Evolutionary conservation across 2,113 vertebrate genomes (phyloP).

Genomic region (Ascaphus truei): DNA sequence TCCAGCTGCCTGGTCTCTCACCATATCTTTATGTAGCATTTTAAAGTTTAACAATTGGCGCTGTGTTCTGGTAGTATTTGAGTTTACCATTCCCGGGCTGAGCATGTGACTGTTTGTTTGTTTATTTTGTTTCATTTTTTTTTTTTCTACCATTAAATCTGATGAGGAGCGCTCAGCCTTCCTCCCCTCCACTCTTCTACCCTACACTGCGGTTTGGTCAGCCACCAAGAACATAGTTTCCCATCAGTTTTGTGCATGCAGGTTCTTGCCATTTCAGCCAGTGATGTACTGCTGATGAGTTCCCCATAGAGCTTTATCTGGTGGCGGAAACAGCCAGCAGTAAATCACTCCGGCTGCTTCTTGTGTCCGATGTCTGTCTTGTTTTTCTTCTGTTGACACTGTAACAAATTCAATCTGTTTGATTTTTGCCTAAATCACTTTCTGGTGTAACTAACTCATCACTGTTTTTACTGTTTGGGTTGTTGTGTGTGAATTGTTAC

Average conservation of each 20-base stretch:
- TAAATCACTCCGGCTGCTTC: conserved; percentile 51
- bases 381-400: conserved; percentile 4
- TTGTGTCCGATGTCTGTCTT: not conserved
- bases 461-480: conserved; percentile 4
- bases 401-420: conserved; percentile 42
- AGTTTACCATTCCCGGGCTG: not conserved
- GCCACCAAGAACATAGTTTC: conserved; percentile 83
- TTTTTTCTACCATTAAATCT: conserved; percentile 47
- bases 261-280: conserved; percentile 55
- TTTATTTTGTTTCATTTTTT: conserved; percentile 42
- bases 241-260: conserved; percentile 98
- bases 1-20: too few relatives aligned
- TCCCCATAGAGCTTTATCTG: conserved; percentile 36
- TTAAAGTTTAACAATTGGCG: too few relatives aligned
- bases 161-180: conserved; percentile 65
- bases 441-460: conserved; percentile 33
- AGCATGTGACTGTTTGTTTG: conserved; percentile 20
- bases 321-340: conserved; percentile 61
- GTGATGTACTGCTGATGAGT: conserved; percentile 56
- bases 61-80: too few relatives aligned
- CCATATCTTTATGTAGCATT: too few relatives aligned
- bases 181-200: conserved; percentile 73
- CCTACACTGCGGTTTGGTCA: conserved; percentile 81
- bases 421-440: conserved; percentile 39
- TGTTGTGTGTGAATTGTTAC: not conserved